Percentiles rank a stretch among this genome's conserved stretches.
These are phyloP conservation scores for Cathartes aura DNA, from an alignment of 2,113 vertebrate species.

Conservation along the genomic window DNA sequence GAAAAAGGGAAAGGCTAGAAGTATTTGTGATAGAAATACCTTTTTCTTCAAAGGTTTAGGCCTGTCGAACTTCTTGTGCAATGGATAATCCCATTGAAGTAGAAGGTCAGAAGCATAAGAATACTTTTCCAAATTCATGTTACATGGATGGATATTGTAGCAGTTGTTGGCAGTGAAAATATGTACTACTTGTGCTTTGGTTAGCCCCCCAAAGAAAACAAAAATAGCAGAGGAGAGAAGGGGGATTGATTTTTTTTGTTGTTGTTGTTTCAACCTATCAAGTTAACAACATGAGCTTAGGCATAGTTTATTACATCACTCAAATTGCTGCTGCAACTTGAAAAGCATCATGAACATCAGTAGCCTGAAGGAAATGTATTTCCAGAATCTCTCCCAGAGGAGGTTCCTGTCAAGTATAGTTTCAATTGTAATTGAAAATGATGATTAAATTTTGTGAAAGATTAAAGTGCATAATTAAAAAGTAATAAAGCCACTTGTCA, in stretches of 20 bases:
- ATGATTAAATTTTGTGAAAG: neutral
- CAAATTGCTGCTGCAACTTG: neutral
- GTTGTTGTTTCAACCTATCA: neutral
- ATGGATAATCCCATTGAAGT: neutral
- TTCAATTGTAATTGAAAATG: constrained; percentile 5
- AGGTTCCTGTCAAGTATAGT: neutral
- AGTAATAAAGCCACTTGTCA: constrained; percentile 17
- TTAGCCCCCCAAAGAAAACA: neutral
- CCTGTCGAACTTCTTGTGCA: neutral
- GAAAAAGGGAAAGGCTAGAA: neutral
- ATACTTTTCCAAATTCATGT: neutral
- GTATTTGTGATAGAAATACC: neutral
- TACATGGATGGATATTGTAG: neutral
- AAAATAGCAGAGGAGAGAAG: neutral
- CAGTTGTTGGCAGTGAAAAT: neutral
- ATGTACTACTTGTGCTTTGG: neutral
- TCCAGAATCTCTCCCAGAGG: constrained; percentile 15
- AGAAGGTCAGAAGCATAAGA: neutral
- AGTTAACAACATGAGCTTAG: neutral
- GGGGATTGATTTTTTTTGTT: neutral
- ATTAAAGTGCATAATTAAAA: constrained; percentile 29
- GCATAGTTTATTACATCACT: neutral
- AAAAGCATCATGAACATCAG: neutral
- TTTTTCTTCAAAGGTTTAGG: neutral
- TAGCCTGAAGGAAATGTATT: constrained; percentile 3